Evolutionary conservation across 2,888 invertebrate species (phyloP).

Genomic region (Fragum whitleyi): DNA sequence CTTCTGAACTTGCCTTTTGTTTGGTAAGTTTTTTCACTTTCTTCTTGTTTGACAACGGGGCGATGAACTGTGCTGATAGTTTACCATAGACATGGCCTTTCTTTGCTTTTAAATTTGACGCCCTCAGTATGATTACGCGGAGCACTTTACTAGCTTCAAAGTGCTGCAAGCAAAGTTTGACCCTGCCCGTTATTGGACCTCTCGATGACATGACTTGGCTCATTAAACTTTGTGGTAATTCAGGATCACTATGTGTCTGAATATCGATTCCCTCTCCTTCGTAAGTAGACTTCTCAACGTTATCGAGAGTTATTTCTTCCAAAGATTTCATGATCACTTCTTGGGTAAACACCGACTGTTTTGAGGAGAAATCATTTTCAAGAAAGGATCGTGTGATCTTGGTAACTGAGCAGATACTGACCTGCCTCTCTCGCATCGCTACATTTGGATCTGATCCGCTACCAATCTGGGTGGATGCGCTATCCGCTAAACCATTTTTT

Average conservation of each 20-base stretch:
- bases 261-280: not conserved
- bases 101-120: not conserved
- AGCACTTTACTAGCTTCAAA: slow-evolving; percentile 2
- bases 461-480: too few species aligned
- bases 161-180: slow-evolving; percentile 7
- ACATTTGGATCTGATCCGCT: not conserved
- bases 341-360: not conserved
- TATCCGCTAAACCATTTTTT: too few species aligned
- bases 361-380: not conserved
- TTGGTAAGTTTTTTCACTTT: not conserved
- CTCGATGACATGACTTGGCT: not conserved
- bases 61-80: not conserved
- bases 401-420: not conserved
- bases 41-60: not conserved
- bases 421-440: not conserved
- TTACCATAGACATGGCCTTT: slow-evolving; percentile 1
- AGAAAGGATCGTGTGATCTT: not conserved
- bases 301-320: not conserved
- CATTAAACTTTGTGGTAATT: not conserved
- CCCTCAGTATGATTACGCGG: not conserved
- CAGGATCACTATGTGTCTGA: not conserved
- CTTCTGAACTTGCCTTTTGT: not conserved
- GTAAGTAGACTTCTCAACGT: not conserved
- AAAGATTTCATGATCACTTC: not conserved
- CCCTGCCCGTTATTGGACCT: not conserved